These are phyloP conservation scores for Anthrax anthrax DNA, from an alignment of 2,888 invertebrate genomes.

Conservation along the genomic window DNA sequence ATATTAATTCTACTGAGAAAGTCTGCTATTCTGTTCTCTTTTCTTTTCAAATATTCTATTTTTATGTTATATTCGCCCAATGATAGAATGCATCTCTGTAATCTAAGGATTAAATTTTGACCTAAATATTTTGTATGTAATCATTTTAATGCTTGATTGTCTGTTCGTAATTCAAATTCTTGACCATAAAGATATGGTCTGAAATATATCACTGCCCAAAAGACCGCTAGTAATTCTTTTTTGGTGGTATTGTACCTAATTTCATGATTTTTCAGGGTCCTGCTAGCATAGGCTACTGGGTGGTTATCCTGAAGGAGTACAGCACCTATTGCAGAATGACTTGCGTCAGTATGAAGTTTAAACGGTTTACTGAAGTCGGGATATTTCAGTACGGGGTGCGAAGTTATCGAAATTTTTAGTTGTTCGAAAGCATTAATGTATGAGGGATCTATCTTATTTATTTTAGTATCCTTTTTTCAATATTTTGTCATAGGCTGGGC, in stretches of 20 bases:
- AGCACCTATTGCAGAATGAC: background rate
- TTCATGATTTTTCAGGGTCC: background rate
- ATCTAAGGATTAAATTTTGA: background rate
- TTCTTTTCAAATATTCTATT: background rate
- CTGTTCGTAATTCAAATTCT: background rate
- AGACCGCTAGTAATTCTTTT: background rate
- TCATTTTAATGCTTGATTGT: background rate
- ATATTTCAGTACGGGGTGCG: background rate
- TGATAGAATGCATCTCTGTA: background rate
- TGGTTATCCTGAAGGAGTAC: background rate
- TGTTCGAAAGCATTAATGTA: background rate
- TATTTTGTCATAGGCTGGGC: background rate
- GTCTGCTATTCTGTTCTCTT: slow-evolving; percentile 1
- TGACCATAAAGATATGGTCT: background rate
- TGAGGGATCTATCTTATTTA: background rate
- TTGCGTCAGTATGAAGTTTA: background rate
- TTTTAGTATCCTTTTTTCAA: background rate
- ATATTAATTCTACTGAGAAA: background rate
- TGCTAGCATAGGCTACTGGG: background rate
- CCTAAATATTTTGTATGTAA: background rate
- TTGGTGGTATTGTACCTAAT: background rate
- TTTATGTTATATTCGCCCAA: background rate
- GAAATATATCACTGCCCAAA: background rate
- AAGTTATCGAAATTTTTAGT: background rate
- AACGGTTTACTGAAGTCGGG: background rate